Evolutionary conservation across 2,888 invertebrate species (phyloP), one percentile per base, ranked within the genome.

Genomic region (Synergus itoensis): DNA sequence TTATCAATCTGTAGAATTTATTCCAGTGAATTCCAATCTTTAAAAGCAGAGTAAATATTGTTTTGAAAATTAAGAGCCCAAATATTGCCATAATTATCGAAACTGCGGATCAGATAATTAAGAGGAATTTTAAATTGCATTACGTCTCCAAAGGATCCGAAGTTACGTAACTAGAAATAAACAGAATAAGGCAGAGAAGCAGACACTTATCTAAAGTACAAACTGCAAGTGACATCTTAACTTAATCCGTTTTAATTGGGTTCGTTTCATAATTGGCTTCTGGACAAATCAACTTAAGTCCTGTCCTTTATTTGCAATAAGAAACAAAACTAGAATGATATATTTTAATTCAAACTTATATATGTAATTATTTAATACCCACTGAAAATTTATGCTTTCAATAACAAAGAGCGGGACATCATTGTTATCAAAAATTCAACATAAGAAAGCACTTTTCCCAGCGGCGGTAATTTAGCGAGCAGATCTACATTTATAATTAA

Each of bases 401-500:
- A 53, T 57, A 53, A 57, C n/a, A 18, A 18, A 57, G 4, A 8
- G 9, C 18, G 0, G 9, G 53, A 57, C 18, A 18, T 57, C 9
- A 9, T 18, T 18, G 9, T 57, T 57, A 18, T 18, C 3, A 57
- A 18, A 62, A 18, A 62, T 5, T 0, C 1, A 28, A 7, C 28
- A 62, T 21, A 28, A 62, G 18, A 62, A 57, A 62, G 18, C 28
- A 28, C 12, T 62, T 28, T 12, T 21, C 11, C 60, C 21, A 60
- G 60, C 18, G 12, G 9, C 9, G 12, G 9, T 67, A 73, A 73
- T 73, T 73, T 8, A 28, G n/a, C 28, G 73, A 36, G 53, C 11
- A 53, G n/a, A 73, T 36, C 36, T 36, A 53, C n/a, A 53, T 53
- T 73, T 40, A 53, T 73, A 73, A 73, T 73, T 36, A 53, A 36